Evolutionary conservation across 2,797 vertebrate species (phyloP).

Genomic region (Choloepus didactylus): DNA sequence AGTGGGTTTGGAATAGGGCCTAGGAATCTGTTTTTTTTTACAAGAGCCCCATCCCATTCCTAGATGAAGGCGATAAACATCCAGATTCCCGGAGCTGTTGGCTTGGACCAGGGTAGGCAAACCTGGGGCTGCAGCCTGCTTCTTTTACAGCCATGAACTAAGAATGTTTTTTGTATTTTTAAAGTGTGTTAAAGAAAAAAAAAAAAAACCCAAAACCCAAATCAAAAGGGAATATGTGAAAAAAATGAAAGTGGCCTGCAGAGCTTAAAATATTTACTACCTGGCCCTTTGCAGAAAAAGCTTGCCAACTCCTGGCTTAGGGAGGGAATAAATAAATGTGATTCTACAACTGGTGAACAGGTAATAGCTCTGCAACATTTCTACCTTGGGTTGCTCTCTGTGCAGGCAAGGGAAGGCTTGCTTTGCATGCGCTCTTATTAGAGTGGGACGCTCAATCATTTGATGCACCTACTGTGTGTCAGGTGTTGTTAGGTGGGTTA

Average conservation of each 20-base stretch:
- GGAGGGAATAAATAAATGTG: not conserved
- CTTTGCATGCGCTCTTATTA: not conserved
- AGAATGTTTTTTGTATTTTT: not conserved
- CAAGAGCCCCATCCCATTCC: not conserved
- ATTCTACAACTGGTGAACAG: not conserved
- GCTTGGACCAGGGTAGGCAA: not conserved
- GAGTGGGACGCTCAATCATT: not conserved
- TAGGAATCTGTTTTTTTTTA: slow-evolving; percentile 27
- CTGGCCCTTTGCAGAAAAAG: not conserved
- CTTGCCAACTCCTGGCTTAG: not conserved
- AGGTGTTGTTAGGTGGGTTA: not conserved
- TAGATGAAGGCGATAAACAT: not conserved
- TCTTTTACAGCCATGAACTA: slow-evolving; percentile 13
- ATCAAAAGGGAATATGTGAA: not conserved
- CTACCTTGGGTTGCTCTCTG: not conserved
- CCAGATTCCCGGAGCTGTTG: not conserved
- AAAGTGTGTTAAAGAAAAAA: slow-evolving; percentile 5
- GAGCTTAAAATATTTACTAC: not conserved
- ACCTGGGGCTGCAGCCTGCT: not conserved
- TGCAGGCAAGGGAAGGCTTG: not conserved
- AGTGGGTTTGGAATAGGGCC: not conserved
- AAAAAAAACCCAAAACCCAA: not conserved
- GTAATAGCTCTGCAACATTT: not conserved
- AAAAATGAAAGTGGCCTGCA: not conserved
- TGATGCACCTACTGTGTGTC: not conserved